These are phyloP conservation scores for Hexactinellida sp. DNA, from an alignment of 37 sponge, comb jelly and placozoan species.

Conservation along the genomic window DNA sequence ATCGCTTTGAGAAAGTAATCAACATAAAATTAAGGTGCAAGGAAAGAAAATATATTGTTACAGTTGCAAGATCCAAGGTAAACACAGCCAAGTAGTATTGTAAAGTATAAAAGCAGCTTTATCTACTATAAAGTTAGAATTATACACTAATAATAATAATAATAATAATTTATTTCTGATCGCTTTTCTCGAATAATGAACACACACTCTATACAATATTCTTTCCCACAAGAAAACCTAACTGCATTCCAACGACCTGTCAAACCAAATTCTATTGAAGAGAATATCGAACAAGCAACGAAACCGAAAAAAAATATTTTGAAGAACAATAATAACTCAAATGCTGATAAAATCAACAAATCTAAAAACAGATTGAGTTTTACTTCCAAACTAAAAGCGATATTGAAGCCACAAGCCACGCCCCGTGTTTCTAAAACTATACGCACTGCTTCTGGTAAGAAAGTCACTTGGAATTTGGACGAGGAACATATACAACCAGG, in stretches of 20 bases:
- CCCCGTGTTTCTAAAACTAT: background rate
- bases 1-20: no score
- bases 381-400: background rate
- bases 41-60: no score
- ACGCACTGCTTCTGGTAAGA: background rate
- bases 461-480: conserved; percentile 10
- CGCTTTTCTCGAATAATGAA: background rate
- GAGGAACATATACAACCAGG: conserved; percentile 11
- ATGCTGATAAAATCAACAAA: background rate
- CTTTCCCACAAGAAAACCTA: background rate
- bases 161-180: background rate
- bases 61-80: background rate
- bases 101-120: background rate
- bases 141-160: no score
- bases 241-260: background rate
- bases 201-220: background rate
- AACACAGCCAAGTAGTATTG: background rate
- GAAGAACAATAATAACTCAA: background rate
- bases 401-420: background rate
- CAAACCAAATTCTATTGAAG: background rate
- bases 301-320: background rate
- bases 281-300: background rate
- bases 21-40: no score
- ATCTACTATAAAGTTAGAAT: background rate
- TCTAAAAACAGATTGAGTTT: background rate